Evolutionary conservation across 2,888 invertebrate species (phyloP), one percentile per base, ranked within the genome.

Genomic region (Pollenia labialis): DNA sequence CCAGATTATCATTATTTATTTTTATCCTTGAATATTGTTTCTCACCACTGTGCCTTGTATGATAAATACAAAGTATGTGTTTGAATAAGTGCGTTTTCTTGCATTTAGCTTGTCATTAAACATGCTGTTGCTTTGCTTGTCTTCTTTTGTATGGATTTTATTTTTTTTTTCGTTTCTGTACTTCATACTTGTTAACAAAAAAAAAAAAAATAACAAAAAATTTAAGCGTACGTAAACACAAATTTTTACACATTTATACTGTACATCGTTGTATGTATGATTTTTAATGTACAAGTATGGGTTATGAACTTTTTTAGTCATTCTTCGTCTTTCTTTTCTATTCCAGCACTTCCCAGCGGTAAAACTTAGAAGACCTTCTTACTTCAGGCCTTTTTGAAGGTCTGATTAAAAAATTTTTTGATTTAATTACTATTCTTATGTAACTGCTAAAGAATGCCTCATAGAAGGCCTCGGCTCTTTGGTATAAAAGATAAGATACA

Each of bases 251-350:
- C 32, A 50, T 50, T 14, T 40, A 42, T 48, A 40, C n/a, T 62
- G 14, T 42, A 42, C 16, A 58, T n/a, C 16, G 56, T 12, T 64
- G 75, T 40, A 7, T 66, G 56, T 58, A n/a, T 44, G 62, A 68
- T 74, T 80, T 46, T 40, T 46, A 68, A 68, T 69, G 71, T 62
- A 52, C 48, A 80, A 76, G 86, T 86, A 46, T 87, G 76, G 77
- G 84, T 84, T 84, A 64, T 84, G 77, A 77, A 84, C 74, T 77
- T 77, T 84, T 69, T 48, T 68, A 32, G 52, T 56, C 9, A n/a
- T 54, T 42, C 40, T 77, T 71, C 66, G 81, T 85, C 68, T 85
- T 85, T 77, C 68, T 85, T 77, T 72, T 82, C 82, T 80, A 80
- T 76, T 75, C 52, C 81, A 87, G 40, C 60, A 52, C 62, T 46